Base-by-base conservation (phyloP, 2,797 vertebrate species). In the Miichthys miiuy region DNA sequence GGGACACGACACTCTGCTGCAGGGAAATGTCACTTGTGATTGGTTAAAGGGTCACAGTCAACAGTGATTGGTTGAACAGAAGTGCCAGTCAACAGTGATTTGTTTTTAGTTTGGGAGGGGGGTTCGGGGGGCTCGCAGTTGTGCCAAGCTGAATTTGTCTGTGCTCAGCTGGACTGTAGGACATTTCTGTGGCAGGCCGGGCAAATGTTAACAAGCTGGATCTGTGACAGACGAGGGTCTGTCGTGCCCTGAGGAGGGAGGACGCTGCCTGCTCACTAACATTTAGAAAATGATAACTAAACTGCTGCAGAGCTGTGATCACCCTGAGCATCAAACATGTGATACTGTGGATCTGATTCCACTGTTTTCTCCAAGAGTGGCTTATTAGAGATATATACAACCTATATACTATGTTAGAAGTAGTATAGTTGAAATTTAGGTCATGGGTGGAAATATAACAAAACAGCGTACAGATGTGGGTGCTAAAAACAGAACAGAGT, bases 181-280 rank as follows among this genome's bases (percentile, higher is more conserved):
- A 87, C 44, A 38, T 79, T 68, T 72, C 63, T 65, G 66, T 70
- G 84, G 46, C 71, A 27, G 71, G 63, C 34, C 42, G 21, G 67
- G 75, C 38, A 80, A 88, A 87, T 77, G 77, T 74, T 78, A 79
- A 86, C 74, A 61, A 79, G 74, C 72, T 79, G 2, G 30, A 80
- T 80, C 74, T 75, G 62, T 66, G 79, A 71, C 83, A 66, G 71
- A 82, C 16, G 42, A 80, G 76, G 62, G 51, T 63, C 52, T 54
- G 68, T n/a, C 0, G 11, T n/a, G 70, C 68, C 86, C 73, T 13
- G 38, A 73, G 79, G 74, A 71, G 25, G 2, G 21, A n/a, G n/a
- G 56, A 62, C 20, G 12, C 69, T 23, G 80, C 76, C 42, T 64
- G 61, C 42, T 84, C 80, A 5, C 55, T 75, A 65, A 82, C 62